These are phyloP conservation scores for Abscondita cerata DNA, from an alignment of 2,888 invertebrate genomes.

Conservation along the genomic window DNA sequence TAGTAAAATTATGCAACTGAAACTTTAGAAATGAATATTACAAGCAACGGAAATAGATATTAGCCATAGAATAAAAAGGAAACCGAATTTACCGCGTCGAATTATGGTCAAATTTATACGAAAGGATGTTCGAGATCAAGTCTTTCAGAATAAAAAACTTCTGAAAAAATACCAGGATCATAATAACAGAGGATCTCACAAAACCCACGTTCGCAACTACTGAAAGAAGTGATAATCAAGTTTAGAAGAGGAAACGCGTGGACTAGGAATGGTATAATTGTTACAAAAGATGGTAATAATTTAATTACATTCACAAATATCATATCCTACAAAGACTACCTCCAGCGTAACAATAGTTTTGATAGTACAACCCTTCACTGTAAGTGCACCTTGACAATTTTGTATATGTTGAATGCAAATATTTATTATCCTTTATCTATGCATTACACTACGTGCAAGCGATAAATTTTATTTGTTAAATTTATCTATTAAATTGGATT, in stretches of 20 bases:
- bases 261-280: neutral
- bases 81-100: neutral
- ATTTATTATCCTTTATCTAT: too few species aligned
- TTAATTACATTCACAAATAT: neutral
- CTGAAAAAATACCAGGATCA: neutral
- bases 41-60: neutral
- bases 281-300: neutral
- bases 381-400: too few species aligned
- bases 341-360: too few species aligned
- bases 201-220: neutral
- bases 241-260: neutral
- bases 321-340: too few species aligned
- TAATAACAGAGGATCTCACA: neutral
- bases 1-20: neutral
- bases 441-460: too few species aligned
- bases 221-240: too few species aligned
- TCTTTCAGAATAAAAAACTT: neutral
- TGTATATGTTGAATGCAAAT: too few species aligned
- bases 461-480: too few species aligned
- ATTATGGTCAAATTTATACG: neutral
- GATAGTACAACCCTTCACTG: too few species aligned
- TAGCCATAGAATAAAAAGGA: neutral
- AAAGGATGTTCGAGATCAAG: neutral
- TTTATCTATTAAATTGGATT: too few species aligned
- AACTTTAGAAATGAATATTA: neutral